phyloP scores from a whole-genome alignment of 2,797 vertebrate species.

The Arnoldichthys spilopterus region DNA sequence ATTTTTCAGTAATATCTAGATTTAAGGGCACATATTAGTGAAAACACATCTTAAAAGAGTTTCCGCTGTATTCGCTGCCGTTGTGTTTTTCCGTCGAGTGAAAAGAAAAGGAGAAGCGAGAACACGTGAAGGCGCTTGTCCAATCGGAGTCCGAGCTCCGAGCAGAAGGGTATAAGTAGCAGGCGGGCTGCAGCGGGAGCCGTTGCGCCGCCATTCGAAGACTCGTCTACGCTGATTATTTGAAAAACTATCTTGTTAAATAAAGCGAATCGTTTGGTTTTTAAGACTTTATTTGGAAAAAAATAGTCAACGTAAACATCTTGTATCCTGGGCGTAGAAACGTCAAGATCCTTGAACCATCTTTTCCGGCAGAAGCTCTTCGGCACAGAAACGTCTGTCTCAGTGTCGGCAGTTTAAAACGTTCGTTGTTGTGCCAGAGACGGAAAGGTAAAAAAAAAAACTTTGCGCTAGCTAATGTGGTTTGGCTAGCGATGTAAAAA shows the following conservation, averaged over 20 bases:
- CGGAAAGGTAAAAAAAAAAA: slow-evolving; percentile 67
- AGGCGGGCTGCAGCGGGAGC: slow-evolving; percentile 63
- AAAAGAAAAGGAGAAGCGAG: slow-evolving; percentile 37
- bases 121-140: slow-evolving; percentile 63
- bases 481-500: slow-evolving; percentile 20
- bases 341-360: slow-evolving; percentile 43
- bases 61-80: neutral
- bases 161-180: slow-evolving; percentile 71
- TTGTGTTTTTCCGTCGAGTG: slow-evolving; percentile 6
- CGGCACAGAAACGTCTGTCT: slow-evolving; percentile 58
- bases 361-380: slow-evolving; percentile 54
- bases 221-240: slow-evolving; percentile 34
- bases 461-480: slow-evolving; percentile 38
- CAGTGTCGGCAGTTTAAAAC: slow-evolving; percentile 60
- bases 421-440: slow-evolving; percentile 63
- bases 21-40: neutral
- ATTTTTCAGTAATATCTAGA: neutral
- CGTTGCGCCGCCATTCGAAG: slow-evolving; percentile 60
- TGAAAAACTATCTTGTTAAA: neutral
- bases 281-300: slow-evolving; percentile 23
- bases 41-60: neutral
- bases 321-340: slow-evolving; percentile 24
- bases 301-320: neutral
- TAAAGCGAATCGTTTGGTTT: slow-evolving; percentile 24
- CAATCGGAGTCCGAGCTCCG: slow-evolving; percentile 68